Base-by-base conservation (phyloP, 1,140 invertebrate genomes). In the Marisa cornuarietis region DNA sequence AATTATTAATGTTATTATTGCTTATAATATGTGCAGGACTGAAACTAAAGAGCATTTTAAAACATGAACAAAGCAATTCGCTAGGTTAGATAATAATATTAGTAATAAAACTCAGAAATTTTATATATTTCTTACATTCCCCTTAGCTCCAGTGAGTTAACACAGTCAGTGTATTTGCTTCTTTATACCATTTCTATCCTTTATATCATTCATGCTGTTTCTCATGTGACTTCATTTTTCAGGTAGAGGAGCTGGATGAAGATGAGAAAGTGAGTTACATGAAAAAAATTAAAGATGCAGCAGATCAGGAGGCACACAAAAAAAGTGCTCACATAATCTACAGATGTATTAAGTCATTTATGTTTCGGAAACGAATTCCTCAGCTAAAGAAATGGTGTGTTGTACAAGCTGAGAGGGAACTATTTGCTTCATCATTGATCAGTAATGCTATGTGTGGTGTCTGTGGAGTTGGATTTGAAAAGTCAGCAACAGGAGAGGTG, bases 231-330 rank as follows among this genome's bases (percentile, higher is more conserved):
- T 26, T 65, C 24, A 71, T 84, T 62, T 76, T 84, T 24, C 58
- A 76, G 26, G 80, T 81, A 11, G 80, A 74, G 14, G 76, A 71
- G 31, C 62, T 81, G 63, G 74, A 79, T 22, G 66, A 78, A 16
- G 83, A 85, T 52, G 85, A 87, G 61, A 82, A 82, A 16, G 61
- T 75, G 22, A 78, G 76, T 54, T 73, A 75, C 26, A 65, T 81
- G 49, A 63, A 63, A 71, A 79, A 84, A 24, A 74, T 82, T 62
- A 24, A 61, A 69, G 82, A 74, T 65, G 74, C 79, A 18, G 71
- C 83, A 51, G 66, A 69, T 68, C 26, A 81, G 26, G 77, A 83
- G 11, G 71, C n/a, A 5, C 68, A 81, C 42, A 82, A 80, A 10
- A 66, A 68, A 20, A 80, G 82, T 49, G 80, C 81, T 6, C 76